Conservation (phyloP, 2,888 invertebrate genomes). For the Parthenolecanium corni region DNA sequence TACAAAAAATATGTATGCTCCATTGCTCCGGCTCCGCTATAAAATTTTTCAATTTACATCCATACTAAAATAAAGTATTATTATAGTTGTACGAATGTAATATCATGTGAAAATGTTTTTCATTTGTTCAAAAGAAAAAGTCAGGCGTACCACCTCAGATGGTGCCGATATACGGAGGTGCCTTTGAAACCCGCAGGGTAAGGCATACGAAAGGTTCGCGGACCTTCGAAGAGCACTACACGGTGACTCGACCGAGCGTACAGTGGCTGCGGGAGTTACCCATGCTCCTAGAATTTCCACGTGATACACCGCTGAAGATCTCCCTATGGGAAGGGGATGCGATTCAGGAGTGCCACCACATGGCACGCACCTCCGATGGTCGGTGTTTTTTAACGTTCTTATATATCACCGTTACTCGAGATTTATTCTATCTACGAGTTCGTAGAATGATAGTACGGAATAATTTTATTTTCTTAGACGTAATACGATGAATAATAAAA, state of each 20-base stretch:
- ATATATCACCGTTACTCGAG: background rate
- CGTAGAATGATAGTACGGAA: background rate
- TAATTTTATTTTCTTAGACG: background rate
- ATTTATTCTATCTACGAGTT: background rate
- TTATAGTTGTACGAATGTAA: too few relatives aligned
- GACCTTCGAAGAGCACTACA: constrained; percentile 20
- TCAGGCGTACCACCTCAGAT: constrained; percentile 19
- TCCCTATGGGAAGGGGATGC: constrained; percentile 24
- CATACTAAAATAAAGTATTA: too few relatives aligned
- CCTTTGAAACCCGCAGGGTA: constrained; percentile 22
- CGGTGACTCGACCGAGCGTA: constrained; percentile 3
- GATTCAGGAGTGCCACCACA: constrained; percentile 27
- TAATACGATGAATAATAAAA: too few relatives aligned
- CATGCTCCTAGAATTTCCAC: constrained; percentile 25
- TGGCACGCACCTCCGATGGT: constrained; percentile 19
- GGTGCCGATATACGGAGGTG: constrained; percentile 24
- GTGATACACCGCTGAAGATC: constrained; percentile 27
- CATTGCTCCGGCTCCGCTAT: too few relatives aligned
- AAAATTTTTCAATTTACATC: too few relatives aligned
- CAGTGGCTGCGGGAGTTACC: constrained; percentile 10
- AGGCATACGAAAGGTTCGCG: constrained; percentile 23
- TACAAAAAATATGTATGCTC: too few relatives aligned
- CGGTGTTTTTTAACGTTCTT: background rate
- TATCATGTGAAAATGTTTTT: too few relatives aligned
- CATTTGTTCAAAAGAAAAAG: too few relatives aligned